Percentiles rank a stretch among this genome's conserved stretches.
Evolutionary conservation across 2,888 invertebrate genomes (phyloP).

Genomic region (Amphipoea lucens): DNA sequence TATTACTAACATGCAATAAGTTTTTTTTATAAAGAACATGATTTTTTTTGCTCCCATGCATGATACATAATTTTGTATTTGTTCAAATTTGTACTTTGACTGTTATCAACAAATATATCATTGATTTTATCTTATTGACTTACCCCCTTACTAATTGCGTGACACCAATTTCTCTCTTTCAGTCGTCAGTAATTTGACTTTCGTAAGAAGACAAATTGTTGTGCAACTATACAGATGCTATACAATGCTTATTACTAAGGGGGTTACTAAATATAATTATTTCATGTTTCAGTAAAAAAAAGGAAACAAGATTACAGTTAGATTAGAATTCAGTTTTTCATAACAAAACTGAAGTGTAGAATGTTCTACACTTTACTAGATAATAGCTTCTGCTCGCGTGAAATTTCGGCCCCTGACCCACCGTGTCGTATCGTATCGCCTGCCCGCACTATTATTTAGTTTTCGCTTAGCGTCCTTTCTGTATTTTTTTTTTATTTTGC

Average conservation of each 20-base stretch:
- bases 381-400: background rate
- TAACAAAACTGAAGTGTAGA: background rate
- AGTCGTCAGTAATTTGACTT: too few relatives aligned
- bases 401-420: background rate
- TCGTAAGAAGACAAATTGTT: too few relatives aligned
- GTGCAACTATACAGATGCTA: too few relatives aligned
- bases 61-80: constrained; percentile 8
- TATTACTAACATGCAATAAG: background rate
- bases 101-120: constrained; percentile 4
- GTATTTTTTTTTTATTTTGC: background rate
- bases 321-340: constrained; percentile 2
- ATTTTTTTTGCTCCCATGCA: background rate
- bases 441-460: background rate
- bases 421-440: background rate
- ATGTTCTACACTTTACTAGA: background rate
- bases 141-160: too few relatives aligned
- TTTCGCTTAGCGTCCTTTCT: background rate
- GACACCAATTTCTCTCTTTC: too few relatives aligned
- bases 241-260: too few relatives aligned
- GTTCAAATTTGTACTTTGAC: constrained; percentile 10
- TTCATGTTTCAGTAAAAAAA: background rate
- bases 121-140: background rate
- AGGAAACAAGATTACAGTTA: background rate
- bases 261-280: background rate
- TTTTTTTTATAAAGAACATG: background rate